Evolutionary conservation across 2,113 vertebrate genomes (phyloP).

Genomic region (Vireo altiloquus): DNA sequence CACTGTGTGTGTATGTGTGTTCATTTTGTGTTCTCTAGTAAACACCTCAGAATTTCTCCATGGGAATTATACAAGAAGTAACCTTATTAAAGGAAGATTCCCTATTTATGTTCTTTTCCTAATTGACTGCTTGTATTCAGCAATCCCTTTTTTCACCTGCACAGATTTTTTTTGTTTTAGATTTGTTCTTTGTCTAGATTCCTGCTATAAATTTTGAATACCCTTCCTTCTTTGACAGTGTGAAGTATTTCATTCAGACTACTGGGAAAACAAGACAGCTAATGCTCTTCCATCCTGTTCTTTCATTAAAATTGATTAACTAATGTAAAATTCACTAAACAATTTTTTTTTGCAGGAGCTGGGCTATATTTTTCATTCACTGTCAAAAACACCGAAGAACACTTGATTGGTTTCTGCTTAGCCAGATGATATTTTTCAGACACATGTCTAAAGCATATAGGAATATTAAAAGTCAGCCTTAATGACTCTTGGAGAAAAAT

Average conservation of each 20-base stretch:
- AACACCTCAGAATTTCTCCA: too few species aligned
- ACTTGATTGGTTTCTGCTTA: not conserved
- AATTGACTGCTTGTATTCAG: not conserved
- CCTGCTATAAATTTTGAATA: not conserved
- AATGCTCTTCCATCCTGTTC: not conserved
- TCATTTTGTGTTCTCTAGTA: too few species aligned
- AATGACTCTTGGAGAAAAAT: not conserved
- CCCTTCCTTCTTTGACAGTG: not conserved
- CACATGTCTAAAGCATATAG: not conserved
- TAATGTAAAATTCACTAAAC: not conserved
- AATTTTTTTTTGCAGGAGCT: not conserved
- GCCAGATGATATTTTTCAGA: not conserved
- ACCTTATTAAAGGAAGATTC: not conserved
- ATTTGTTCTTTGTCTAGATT: not conserved
- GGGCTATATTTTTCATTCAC: not conserved
- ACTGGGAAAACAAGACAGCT: not conserved
- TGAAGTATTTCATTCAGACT: not conserved
- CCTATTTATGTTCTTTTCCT: not conserved
- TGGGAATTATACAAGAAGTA: not conserved
- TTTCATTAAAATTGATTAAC: not conserved
- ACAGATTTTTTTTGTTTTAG: not conserved
- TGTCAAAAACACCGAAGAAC: not conserved
- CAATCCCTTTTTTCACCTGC: not conserved
- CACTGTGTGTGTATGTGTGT: too few species aligned
- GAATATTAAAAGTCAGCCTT: not conserved